Evolutionary conservation across 2,797 vertebrate genomes (phyloP).

Genomic region (Hapalemur alaotrensis): DNA sequence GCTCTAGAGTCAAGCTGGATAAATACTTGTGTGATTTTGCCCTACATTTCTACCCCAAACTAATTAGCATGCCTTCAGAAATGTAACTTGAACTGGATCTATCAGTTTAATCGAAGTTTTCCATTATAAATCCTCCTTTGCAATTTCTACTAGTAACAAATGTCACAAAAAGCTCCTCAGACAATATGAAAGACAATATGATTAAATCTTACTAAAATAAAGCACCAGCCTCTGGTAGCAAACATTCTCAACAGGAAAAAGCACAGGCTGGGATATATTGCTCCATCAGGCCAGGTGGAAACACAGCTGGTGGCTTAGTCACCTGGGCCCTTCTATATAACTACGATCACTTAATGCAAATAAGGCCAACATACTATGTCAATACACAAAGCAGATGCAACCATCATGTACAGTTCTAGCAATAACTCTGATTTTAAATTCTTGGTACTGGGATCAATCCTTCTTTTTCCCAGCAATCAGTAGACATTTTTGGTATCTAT

Average conservation of each 20-base stretch:
- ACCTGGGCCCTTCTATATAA: not conserved
- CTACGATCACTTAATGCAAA: not conserved
- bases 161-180: conserved; percentile 18
- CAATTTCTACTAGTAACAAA: conserved; percentile 66
- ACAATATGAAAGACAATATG: conserved; percentile 14
- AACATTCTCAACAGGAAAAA: not conserved
- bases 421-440: not conserved
- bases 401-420: not conserved
- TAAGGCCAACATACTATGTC: not conserved
- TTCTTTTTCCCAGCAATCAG: not conserved
- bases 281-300: accelerated
- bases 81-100: conserved; percentile 64
- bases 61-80: conserved; percentile 80
- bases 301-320: not conserved
- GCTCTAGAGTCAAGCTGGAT: conserved; percentile 76
- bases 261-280: accelerated
- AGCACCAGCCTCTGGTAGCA: not conserved
- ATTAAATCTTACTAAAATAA: not conserved
- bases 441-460: not conserved
- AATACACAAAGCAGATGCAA: not conserved
- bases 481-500: not conserved
- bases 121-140: conserved; percentile 62
- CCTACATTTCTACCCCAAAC: conserved; percentile 78
- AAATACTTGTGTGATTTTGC: conserved; percentile 82
- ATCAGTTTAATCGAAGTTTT: conserved; percentile 73